phyloP scores from a whole-genome alignment of 2,113 vertebrate genomes.

The Oreotragus oreotragus region DNA sequence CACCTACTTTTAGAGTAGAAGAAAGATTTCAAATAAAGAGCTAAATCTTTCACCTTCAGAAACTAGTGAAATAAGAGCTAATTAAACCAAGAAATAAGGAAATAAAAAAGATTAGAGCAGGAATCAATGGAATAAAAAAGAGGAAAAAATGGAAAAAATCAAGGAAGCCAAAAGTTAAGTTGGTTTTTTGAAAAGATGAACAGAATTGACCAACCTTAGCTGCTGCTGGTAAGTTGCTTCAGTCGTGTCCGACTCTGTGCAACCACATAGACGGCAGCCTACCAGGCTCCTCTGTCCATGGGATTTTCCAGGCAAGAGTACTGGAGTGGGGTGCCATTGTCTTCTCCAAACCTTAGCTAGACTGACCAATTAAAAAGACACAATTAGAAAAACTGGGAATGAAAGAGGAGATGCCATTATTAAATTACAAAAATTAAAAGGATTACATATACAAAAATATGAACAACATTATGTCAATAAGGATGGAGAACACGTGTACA shows the following conservation, averaged over 20 bases:
- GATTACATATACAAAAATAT: neutral
- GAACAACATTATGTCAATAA: neutral
- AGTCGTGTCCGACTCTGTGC: too few species aligned
- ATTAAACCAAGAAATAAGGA: neutral
- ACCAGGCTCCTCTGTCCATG: too few species aligned
- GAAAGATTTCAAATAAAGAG: neutral
- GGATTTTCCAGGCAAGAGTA: too few species aligned
- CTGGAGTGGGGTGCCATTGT: too few species aligned
- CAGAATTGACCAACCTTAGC: neutral
- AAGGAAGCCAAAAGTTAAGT: neutral
- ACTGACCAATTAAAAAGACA: neutral
- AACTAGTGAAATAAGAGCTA: neutral
- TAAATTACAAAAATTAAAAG: neutral
- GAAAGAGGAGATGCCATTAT: neutral
- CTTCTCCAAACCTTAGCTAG: neutral
- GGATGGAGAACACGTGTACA: too few species aligned
- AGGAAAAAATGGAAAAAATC: neutral
- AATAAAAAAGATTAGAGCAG: neutral
- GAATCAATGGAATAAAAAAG: neutral
- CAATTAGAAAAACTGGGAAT: neutral
- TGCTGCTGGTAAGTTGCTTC: too few species aligned
- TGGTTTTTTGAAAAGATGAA: neutral
- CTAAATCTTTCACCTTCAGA: neutral
- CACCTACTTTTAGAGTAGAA: neutral
- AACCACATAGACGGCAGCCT: too few species aligned